phyloP scores from a whole-genome alignment of 2,888 invertebrate species.

The Dyspetes luteomarginatus region DNA sequence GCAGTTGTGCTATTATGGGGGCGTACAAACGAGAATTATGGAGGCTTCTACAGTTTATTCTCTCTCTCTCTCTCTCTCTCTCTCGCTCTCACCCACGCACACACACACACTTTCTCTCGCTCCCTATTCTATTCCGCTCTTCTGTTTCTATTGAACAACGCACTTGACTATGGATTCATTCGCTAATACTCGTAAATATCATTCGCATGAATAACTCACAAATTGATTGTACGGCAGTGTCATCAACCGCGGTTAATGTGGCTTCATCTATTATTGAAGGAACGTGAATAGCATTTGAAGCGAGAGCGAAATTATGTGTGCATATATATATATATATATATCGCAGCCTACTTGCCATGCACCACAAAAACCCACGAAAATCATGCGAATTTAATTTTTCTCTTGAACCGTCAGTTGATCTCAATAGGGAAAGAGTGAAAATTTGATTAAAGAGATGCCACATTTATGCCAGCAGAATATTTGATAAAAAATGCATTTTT shows the following conservation, averaged over 20 bases:
- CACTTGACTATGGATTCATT: conserved; percentile 25
- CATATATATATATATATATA: neutral
- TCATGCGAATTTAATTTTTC: no score
- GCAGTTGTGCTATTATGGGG: conserved; percentile 29
- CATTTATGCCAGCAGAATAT: no score
- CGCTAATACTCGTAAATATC: conserved; percentile 49
- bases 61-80: conserved; percentile 33
- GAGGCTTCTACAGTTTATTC: conserved; percentile 55
- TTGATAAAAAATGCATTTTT: no score
- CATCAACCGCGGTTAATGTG: conserved; percentile 41
- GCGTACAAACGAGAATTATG: conserved; percentile 30
- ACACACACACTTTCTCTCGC: conserved; percentile 6
- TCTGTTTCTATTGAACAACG: conserved; percentile 20
- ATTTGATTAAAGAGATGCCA: no score
- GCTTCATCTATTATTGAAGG: conserved; percentile 47
- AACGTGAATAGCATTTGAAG: conserved; percentile 30
- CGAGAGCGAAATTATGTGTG: neutral
- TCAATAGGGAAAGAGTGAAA: no score
- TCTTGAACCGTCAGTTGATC: no score
- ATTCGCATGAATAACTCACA: conserved; percentile 43
- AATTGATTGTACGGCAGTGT: conserved; percentile 45
- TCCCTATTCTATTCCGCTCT: conserved; percentile 23
- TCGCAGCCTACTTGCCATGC: neutral
- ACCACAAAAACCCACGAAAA: no score
- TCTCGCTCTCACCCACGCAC: conserved; percentile 10